Conservation (phyloP, 1,140 invertebrate genomes). For the Globodera rostochiensis region DNA sequence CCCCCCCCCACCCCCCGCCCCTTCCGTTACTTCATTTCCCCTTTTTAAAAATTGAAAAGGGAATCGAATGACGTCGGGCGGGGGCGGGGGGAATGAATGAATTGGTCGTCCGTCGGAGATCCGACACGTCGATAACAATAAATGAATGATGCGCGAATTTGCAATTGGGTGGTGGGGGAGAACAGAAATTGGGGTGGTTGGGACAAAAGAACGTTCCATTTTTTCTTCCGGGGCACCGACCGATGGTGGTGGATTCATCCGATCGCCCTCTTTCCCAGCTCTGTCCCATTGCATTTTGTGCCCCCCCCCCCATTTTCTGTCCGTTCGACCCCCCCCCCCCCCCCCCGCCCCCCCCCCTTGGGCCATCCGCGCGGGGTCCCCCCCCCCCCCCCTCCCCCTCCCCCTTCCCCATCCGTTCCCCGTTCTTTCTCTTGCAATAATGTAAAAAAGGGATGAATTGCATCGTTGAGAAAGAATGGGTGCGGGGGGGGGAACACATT, state of each 20-base stretch:
- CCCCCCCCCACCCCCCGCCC: too few species aligned
- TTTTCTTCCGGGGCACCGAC: too few species aligned
- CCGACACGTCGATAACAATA: not conserved
- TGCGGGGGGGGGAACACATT: too few species aligned
- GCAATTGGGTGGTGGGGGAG: not conserved
- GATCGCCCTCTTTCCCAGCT: not conserved
- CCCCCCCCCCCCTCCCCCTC: too few species aligned
- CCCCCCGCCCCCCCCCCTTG: too few species aligned
- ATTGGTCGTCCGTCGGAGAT: not conserved
- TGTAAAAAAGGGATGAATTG: not conserved
- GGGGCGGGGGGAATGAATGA: not conserved
- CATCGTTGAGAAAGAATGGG: too few species aligned
- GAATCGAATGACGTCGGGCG: too few species aligned
- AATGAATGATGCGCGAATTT: not conserved
- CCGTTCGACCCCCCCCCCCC: not conserved
- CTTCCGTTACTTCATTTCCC: not conserved
- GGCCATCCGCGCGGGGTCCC: not conserved
- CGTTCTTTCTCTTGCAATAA: not conserved
- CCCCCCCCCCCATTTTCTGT: not conserved
- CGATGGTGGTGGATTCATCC: not conserved
- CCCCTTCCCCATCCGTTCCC: too few species aligned
- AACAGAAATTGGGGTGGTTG: not conserved
- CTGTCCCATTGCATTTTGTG: too few species aligned
- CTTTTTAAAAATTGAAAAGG: too few species aligned
- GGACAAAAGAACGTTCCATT: not conserved